phyloP scores from a whole-genome alignment of 2,113 vertebrate genomes.

The Felis chaus region DNA sequence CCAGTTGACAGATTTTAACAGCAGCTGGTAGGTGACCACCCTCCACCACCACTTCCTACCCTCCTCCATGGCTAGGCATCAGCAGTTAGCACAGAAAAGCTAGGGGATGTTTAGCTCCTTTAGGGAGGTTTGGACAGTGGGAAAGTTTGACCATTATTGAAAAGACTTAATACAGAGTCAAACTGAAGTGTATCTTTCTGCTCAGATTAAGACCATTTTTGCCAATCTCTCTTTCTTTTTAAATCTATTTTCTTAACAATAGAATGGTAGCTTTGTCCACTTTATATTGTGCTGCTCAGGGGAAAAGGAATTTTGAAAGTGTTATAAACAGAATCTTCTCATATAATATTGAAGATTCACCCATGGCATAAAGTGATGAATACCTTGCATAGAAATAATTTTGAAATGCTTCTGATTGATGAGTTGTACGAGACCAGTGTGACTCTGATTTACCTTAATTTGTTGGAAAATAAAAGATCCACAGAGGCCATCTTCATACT shows the following conservation, averaged over 20 bases:
- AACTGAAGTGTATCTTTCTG: conserved; percentile 61
- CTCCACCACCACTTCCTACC: conserved; percentile 74
- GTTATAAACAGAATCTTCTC: conserved; percentile 2
- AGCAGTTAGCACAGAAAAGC: not conserved
- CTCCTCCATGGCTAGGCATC: conserved; percentile 25
- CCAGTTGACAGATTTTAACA: conserved; percentile 84
- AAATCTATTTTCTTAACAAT: not conserved
- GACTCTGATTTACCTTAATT: not conserved
- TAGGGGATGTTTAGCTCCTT: not conserved
- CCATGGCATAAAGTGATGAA: not conserved
- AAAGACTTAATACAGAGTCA: conserved; percentile 49
- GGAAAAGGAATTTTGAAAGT: not conserved
- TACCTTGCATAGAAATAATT: not conserved
- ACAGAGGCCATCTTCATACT: not conserved
- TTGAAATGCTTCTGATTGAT: not conserved
- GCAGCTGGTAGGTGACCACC: conserved; percentile 82
- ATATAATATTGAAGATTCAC: conserved; percentile 20
- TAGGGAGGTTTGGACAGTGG: not conserved
- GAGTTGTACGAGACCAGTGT: not conserved
- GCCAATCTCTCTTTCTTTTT: not conserved
- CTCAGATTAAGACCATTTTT: conserved; percentile 32
- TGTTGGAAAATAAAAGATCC: conserved; percentile 6
- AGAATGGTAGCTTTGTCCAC: not conserved
- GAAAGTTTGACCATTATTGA: conserved; percentile 55
- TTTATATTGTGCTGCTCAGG: not conserved